Conservation (phyloP, 2,888 invertebrate species). For the Macrophya annulata region DNA sequence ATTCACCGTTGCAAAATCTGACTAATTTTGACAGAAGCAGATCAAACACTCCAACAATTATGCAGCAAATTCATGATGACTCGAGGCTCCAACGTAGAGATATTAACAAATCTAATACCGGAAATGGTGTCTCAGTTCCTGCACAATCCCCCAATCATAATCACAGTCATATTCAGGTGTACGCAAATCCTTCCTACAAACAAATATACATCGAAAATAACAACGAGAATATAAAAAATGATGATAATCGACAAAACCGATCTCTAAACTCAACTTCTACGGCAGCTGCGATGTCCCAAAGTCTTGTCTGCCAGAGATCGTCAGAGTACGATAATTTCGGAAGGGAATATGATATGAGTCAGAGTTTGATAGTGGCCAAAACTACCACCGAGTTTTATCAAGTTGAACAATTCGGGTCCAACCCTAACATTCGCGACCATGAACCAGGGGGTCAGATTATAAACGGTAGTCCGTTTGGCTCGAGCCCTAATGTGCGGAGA, state of each 20-base stretch:
- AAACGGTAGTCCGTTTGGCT: conserved; percentile 64
- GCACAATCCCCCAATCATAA: conserved; percentile 63
- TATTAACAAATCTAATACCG: conserved; percentile 18
- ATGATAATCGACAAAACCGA: conserved; percentile 56
- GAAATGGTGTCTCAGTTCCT: not conserved
- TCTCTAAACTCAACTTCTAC: conserved; percentile 47
- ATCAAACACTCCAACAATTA: conserved; percentile 67
- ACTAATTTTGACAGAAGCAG: conserved; percentile 70
- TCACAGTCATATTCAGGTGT: conserved; percentile 69
- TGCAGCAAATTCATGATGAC: conserved; percentile 31
- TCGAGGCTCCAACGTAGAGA: not conserved
- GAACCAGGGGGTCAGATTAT: conserved; percentile 53
- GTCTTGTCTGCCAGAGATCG: conserved; percentile 70
- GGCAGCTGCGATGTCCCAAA: conserved; percentile 72
- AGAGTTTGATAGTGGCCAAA: conserved; percentile 76
- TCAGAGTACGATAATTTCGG: conserved; percentile 69
- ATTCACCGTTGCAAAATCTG: conserved; percentile 71
- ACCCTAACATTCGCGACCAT: conserved; percentile 69
- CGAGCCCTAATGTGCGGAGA: conserved; percentile 72
- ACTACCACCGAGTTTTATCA: conserved; percentile 76
- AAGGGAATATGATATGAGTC: conserved; percentile 77
- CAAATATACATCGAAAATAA: conserved; percentile 69
- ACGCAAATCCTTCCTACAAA: conserved; percentile 65
- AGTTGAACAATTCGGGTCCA: conserved; percentile 74
- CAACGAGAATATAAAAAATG: conserved; percentile 59